A percentile compares a stretch with the other conserved stretches of the same genome.
Evolutionary conservation across 2,888 invertebrate species (phyloP).

Genomic region (Ophion slaviceki): DNA sequence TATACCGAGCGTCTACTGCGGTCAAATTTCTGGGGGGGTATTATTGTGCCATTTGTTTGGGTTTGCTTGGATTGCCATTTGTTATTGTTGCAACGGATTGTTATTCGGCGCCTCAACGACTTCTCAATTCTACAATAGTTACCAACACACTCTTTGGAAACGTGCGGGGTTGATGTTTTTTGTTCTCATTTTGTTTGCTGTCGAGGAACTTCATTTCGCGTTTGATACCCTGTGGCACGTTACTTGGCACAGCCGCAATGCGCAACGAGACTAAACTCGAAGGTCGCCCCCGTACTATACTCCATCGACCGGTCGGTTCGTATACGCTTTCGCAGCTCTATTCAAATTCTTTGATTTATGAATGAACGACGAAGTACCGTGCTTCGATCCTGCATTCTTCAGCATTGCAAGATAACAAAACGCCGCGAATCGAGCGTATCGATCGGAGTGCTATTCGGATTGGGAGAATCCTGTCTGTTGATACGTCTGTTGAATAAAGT

Average conservation of each 20-base stretch:
- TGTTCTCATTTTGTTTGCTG: neutral
- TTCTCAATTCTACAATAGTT: too few relatives aligned
- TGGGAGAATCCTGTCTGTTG: neutral
- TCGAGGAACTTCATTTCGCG: conserved; percentile 3
- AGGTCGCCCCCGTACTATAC: conserved; percentile 52
- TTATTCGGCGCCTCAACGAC: too few relatives aligned
- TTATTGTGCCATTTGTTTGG: too few relatives aligned
- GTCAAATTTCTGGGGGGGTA: too few relatives aligned
- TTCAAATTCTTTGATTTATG: conserved; percentile 55
- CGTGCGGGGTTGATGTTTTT: neutral
- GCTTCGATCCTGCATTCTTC: conserved; percentile 16
- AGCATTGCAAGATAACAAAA: neutral
- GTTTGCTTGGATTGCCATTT: too few relatives aligned
- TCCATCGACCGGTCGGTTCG: conserved; percentile 45
- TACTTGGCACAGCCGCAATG: conserved; percentile 62
- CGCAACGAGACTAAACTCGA: conserved; percentile 59
- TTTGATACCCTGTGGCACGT: conserved; percentile 16
- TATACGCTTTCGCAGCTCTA: conserved; percentile 30
- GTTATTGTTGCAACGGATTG: too few relatives aligned
- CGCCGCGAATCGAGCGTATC: neutral
- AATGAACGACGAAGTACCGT: conserved; percentile 28
- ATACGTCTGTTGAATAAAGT: too few relatives aligned
- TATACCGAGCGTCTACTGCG: too few relatives aligned
- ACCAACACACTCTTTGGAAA: too few relatives aligned
- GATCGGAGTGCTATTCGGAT: neutral